Conservation (phyloP, 23 tunicate genomes). For the Ciona savignyi region DNA sequence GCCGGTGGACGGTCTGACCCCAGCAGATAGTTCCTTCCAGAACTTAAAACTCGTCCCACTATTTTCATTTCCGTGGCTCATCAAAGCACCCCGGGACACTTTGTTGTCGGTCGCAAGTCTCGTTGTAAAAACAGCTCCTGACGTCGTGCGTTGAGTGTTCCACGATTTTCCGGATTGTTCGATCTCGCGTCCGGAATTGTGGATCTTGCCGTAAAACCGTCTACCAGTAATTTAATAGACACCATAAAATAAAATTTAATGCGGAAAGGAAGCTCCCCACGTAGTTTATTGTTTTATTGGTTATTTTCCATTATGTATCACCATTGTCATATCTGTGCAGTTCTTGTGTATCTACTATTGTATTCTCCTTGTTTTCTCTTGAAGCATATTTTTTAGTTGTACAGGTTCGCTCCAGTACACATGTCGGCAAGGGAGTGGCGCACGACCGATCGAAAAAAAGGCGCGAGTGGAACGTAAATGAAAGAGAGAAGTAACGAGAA, state of each 20-base stretch:
- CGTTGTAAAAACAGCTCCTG: not conserved
- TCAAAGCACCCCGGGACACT: not conserved
- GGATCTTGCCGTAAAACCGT: not conserved
- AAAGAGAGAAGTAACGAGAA: not conserved
- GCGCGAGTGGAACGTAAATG: not conserved
- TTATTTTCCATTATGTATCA: no score
- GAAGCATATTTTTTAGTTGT: no score
- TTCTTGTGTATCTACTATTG: no score
- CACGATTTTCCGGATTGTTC: not conserved
- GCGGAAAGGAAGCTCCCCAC: not conserved
- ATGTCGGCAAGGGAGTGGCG: not conserved
- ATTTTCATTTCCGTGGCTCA: not conserved
- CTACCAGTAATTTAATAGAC: not conserved
- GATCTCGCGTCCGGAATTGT: not conserved
- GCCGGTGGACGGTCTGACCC: not conserved
- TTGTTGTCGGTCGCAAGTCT: not conserved
- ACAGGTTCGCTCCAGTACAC: not conserved
- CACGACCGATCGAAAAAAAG: not conserved
- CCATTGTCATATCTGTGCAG: no score
- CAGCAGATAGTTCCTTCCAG: not conserved
- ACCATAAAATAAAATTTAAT: no score
- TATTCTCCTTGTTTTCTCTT: no score
- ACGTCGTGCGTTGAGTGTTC: not conserved
- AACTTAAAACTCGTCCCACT: not conserved
- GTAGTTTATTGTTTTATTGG: not conserved